These are phyloP conservation scores for Hippoglossus stenolepis DNA, from an alignment of 2,113 vertebrate species.

Conservation along the genomic window DNA sequence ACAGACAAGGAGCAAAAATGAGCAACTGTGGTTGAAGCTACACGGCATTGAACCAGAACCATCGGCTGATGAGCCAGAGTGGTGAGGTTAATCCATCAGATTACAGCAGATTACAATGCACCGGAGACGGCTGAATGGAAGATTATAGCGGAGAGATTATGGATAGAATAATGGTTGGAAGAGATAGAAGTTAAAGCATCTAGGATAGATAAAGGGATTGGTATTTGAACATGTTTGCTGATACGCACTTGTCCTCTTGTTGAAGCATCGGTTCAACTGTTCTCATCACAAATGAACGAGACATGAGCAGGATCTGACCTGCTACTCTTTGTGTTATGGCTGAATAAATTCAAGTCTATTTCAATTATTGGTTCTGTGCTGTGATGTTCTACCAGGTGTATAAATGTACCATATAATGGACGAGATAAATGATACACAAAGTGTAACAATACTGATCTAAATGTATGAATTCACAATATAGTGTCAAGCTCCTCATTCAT, in stretches of 20 bases:
- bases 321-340: neutral
- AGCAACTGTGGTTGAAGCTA: constrained; percentile 24
- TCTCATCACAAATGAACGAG: neutral
- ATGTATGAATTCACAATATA: too few relatives aligned
- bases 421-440: too few relatives aligned
- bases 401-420: neutral
- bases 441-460: too few relatives aligned
- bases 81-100: constrained; percentile 76
- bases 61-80: constrained; percentile 61
- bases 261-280: neutral
- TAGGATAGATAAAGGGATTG: constrained; percentile 30
- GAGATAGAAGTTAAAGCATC: constrained; percentile 57
- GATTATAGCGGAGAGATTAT: constrained; percentile 63
- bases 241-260: constrained; percentile 3
- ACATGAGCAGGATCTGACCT: neutral
- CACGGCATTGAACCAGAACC: constrained; percentile 38
- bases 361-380: too few relatives aligned
- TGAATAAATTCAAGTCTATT: neutral
- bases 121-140: constrained; percentile 49
- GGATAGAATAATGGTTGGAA: constrained; percentile 55
- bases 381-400: neutral
- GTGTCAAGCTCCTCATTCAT: neutral
- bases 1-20: constrained; percentile 1
- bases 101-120: constrained; percentile 77
- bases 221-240: constrained; percentile 12